Evolutionary conservation across 1,140 invertebrate genomes (phyloP), one percentile per base, ranked within the genome.

Genomic region (Microplitis demolitor): DNA sequence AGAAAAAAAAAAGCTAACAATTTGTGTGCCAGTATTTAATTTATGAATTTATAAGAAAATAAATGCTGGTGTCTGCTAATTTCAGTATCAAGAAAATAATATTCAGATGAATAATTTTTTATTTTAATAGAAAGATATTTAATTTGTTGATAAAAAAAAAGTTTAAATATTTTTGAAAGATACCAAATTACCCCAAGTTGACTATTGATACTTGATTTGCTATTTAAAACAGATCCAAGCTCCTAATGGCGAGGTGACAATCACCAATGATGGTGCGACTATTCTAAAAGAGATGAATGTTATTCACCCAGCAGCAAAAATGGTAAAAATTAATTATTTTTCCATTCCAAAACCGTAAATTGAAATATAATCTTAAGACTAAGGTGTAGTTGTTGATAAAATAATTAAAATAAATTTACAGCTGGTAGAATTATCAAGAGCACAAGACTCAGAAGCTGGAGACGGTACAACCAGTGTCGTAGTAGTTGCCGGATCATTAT

Each of bases 281-380:
- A 99, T 99, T 88, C 88, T 99, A 51, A 99, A 99, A 87, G 94
- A 99, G 89, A 99, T 99, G 94, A 97, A 97, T 88, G 97, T 99
- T 8, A 89, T 98, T 77, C 98, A 99, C 88, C 98, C 98, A 71
- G 97, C 98, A 78, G 98, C 98, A 53, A 99, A 99, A 92, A 99
- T 99, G 98, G 96, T 97, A 90, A 84, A 11, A 68, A 56, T 8
- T 60, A 39, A 16, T 58, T 16, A 33, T 68, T 56, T 58, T 68
- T 37, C n/a, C 58, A 1, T 4, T 1, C n/a, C 13, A 31, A 34
- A 31, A 2, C 2, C 24, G 24, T 24, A 11, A 60, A 60, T 33
- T 60, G 1, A 60, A 24, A 6, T 2, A 37, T 37, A 37, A 14
- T 14, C 6, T 24, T 24, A 24, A 24, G 24, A 24, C 24, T 24